Conservation (phyloP, 2,797 vertebrate genomes). For the Eulemur albifrons region DNA sequence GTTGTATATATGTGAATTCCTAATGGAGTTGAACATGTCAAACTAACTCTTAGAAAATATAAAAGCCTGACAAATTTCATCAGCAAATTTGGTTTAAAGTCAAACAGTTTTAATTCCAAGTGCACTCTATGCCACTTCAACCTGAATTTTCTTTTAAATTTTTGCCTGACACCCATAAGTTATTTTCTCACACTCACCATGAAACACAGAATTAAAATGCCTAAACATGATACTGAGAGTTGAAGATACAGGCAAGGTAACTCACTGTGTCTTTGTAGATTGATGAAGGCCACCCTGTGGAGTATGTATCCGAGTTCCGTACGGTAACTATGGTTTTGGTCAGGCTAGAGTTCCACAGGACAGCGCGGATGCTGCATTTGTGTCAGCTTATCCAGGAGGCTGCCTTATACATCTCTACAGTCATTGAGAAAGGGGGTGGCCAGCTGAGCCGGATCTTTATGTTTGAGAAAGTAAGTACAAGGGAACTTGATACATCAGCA, state of each 20-base stretch:
- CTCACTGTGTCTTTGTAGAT: slow-evolving; percentile 65
- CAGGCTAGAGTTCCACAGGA: slow-evolving; percentile 73
- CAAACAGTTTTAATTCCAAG: slow-evolving; percentile 8
- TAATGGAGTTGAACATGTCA: not conserved
- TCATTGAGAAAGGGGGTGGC: slow-evolving; percentile 63
- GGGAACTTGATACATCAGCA: not conserved
- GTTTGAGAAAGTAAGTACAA: slow-evolving; percentile 77
- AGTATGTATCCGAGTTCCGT: slow-evolving; percentile 75
- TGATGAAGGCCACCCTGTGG: slow-evolving; percentile 72
- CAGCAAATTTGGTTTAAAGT: slow-evolving; percentile 17
- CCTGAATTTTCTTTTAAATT: slow-evolving; percentile 24
- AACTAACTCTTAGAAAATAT: slow-evolving; percentile 8
- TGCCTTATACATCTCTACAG: slow-evolving; percentile 60
- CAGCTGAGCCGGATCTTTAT: slow-evolving; percentile 76
- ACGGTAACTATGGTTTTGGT: slow-evolving; percentile 76
- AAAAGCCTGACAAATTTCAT: not conserved
- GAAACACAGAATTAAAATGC: not conserved
- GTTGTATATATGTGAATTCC: not conserved
- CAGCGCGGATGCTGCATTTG: slow-evolving; percentile 35
- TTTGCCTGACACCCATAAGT: not conserved
- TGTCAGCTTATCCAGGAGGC: slow-evolving; percentile 72
- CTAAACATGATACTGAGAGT: not conserved
- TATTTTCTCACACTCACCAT: not conserved
- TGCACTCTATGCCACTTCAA: not conserved
- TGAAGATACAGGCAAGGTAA: not conserved